Base-by-base conservation (phyloP, 2,888 invertebrate genomes). In the Argynnis bischoffii region DNA sequence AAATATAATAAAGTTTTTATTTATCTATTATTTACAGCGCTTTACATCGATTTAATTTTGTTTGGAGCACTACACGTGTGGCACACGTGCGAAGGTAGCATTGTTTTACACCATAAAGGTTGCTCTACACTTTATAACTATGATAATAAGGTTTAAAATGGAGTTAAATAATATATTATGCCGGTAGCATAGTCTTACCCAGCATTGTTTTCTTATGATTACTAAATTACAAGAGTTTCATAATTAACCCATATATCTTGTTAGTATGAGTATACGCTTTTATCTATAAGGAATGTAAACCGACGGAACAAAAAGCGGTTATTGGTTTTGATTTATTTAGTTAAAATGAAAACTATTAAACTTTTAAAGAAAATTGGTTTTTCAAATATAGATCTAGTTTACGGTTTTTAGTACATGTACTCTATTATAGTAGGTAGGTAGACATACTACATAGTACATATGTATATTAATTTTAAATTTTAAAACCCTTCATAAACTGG, bases 71-170 rank as follows among this genome's bases (percentile, higher is more conserved):
- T 48, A 75, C 88, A 88, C 85, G 86, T 87, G 86, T 76, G 74
- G 57, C 77, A 79, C 86, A 86, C 86, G 87, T 85, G 83, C 70
- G 72, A 63, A 77, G 83, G 85, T 83, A 79, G 79, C 76, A 84
- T 87, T 88, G 85, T 87, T 80, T 81, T 67, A 55, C n/a, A 61
- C 63, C 63, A 31, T 54, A 69, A 69, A 72, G 67, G 68, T 13
- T n/a, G 11, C 0, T 26, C 11, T 47, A 31, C 13, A 48, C 26
- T n/a, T 59, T 50, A 48, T 48, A 6, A 3, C 6, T 13, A 41
- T 2, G 16, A 13, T 8, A 48, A 31, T 59, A 48, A n/a, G 16
- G 48, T 5, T 31, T 48, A 48, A 31, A 59, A 1, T 59, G n/a
- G 18, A 47, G 1, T 41, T 41, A 26, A 21, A 26, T 0, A n/a